Evolutionary conservation across 2,888 invertebrate genomes (phyloP), one percentile per base, ranked within the genome.

Genomic region (Metacarcinus magister): DNA sequence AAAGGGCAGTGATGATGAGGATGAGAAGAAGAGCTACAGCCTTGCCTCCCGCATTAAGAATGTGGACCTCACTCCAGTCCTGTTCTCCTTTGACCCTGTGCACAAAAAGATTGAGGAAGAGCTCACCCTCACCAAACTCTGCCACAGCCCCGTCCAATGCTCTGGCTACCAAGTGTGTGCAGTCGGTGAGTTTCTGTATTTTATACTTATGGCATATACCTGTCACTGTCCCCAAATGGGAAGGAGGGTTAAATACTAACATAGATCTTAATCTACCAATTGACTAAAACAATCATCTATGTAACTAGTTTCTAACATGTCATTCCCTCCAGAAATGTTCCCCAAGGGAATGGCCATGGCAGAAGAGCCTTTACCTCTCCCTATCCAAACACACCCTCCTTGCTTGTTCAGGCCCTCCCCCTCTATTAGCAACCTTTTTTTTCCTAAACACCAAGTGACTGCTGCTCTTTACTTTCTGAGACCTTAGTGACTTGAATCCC

Each of bases 91-190:
- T 89, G 82, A 96, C 46, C 93, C 54, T 10, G 89, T 39, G 10
- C 89, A 92, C 39, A 93, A 60, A 44, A 96, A 87, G 13, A 92
- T 96, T 23, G 16, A 19, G 23, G 96, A 96, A 60, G 96, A 96
- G 87, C 43, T 96, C 60, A 60, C 90, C n/a, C 89, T 96, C 28
- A 93, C 75, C 13, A 96, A 96, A 32, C 67, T 96, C 19, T 96
- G 96, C 39, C 23, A 95, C 28, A 67, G 96, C 2, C 95, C 96
- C 43, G 94, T 87, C 7, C 93, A 89, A 16, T 94, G 95, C 39
- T 96, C 96, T 13, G 96, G 96, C 32, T 96, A 94, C 87, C 96
- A 96, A 82, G 96, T 96, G 23, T 96, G 96, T 90, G 87, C 96
- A 54, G 93, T 96, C 8, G 96, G 96, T 96, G 46, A 95, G 96